Conservation (phyloP, 2,888 invertebrate genomes). For the Masnerella sp. region DNA sequence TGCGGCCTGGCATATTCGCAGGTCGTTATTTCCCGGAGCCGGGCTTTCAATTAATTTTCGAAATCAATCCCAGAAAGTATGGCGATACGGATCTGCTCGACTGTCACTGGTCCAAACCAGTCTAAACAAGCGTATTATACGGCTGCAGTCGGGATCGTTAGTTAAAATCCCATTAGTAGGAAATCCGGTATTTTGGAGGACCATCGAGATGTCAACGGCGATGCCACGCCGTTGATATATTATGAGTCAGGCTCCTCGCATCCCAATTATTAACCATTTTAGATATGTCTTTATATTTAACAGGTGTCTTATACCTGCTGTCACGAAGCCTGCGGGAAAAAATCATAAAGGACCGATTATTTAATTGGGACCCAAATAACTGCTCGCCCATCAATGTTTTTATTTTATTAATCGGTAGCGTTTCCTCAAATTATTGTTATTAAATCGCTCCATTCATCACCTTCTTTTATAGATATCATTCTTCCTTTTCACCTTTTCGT, state of each 20-base stretch:
- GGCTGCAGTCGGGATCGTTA: conserved; percentile 67
- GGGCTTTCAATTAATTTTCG: conserved; percentile 51
- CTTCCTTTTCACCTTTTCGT: too few species aligned
- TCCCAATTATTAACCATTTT: conserved; percentile 48
- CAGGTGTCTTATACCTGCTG: conserved; percentile 72
- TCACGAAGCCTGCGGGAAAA: conserved; percentile 32
- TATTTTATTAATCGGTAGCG: neutral
- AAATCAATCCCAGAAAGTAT: conserved; percentile 41
- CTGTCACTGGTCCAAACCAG: conserved; percentile 46
- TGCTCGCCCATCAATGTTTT: neutral
- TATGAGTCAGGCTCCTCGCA: conserved; percentile 65
- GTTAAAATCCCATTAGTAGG: conserved; percentile 75
- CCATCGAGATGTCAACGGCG: conserved; percentile 71
- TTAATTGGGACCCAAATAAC: conserved; percentile 13
- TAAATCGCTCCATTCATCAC: neutral
- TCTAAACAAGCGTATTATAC: conserved; percentile 50
- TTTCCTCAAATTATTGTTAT: neutral
- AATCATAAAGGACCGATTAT: conserved; percentile 22
- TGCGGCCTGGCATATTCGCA: conserved; percentile 44
- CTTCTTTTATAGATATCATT: too few species aligned
- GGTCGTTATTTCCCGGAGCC: conserved; percentile 39
- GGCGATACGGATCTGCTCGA: conserved; percentile 47
- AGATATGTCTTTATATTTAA: conserved; percentile 67
- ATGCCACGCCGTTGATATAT: conserved; percentile 74
- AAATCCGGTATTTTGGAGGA: conserved; percentile 70